Conservation (phyloP, 2,888 invertebrate species). For the Tolmerus cingulatus region DNA sequence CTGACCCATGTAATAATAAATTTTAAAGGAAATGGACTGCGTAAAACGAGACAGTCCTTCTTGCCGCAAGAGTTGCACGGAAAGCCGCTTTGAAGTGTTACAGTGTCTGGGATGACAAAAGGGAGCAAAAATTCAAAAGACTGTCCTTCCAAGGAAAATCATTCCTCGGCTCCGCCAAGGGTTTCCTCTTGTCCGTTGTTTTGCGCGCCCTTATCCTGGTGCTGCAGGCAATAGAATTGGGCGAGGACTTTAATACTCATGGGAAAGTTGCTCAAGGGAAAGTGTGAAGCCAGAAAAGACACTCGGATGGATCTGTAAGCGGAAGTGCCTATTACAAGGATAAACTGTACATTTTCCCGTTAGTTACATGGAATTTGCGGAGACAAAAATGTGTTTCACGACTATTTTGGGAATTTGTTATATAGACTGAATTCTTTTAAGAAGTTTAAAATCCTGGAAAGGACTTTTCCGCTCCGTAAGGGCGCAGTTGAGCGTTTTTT, state of each 20-base stretch:
- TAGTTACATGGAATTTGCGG: background rate
- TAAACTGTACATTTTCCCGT: background rate
- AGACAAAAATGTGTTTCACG: background rate
- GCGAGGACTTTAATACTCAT: background rate
- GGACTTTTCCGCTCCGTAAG: background rate
- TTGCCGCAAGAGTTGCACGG: background rate
- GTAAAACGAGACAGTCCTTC: background rate
- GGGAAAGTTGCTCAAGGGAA: background rate
- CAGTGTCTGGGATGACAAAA: background rate
- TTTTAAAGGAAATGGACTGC: constrained; percentile 7
- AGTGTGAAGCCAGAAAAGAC: background rate
- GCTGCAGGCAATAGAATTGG: background rate
- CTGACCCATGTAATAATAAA: constrained; percentile 11
- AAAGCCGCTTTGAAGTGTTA: background rate
- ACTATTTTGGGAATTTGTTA: background rate
- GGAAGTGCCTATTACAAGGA: background rate
- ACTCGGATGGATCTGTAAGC: background rate
- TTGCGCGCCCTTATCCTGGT: background rate
- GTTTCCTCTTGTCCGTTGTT: background rate
- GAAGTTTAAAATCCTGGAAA: background rate
- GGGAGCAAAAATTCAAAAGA: background rate
- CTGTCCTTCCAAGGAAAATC: constrained; percentile 10
- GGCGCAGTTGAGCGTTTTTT: background rate
- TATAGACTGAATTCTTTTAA: background rate
- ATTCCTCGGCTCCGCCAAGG: background rate